Percentiles rank a stretch among this genome's conserved stretches.
These are phyloP conservation scores for Chymomyza procnemis DNA, from an alignment of 2,888 invertebrate species.

Conservation along the genomic window DNA sequence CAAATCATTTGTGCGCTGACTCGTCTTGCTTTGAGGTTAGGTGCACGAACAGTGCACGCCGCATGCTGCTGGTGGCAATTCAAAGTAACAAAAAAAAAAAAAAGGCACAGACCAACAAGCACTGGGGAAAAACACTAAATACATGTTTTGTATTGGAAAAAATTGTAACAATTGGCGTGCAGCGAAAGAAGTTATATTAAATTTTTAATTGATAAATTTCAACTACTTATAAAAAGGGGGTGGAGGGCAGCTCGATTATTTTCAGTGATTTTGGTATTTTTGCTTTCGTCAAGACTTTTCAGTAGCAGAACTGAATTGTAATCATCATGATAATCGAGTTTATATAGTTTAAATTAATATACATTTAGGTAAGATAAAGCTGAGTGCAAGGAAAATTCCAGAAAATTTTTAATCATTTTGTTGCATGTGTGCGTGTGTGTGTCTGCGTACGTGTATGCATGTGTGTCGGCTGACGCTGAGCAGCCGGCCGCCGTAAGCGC, in stretches of 20 bases:
- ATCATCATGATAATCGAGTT: slow-evolving; percentile 74
- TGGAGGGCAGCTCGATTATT: slow-evolving; percentile 51
- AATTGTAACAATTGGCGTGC: slow-evolving; percentile 39
- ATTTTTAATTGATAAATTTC: slow-evolving; percentile 13
- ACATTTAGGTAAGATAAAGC: slow-evolving; percentile 13
- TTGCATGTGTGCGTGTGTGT: slow-evolving; percentile 28
- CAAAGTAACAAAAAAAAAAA: slow-evolving; percentile 38
- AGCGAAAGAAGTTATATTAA: slow-evolving; percentile 32
- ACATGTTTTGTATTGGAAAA: background rate
- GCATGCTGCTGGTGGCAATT: slow-evolving; percentile 47
- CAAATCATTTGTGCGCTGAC: slow-evolving; percentile 11
- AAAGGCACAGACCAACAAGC: background rate
- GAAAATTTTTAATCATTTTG: slow-evolving; percentile 43
- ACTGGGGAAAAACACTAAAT: background rate
- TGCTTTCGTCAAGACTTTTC: slow-evolving; percentile 76
- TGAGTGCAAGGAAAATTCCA: slow-evolving; percentile 59
- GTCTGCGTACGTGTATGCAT: slow-evolving; percentile 8
- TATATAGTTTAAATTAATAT: background rate
- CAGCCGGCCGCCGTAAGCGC: slow-evolving; percentile 57
- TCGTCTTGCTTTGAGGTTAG: slow-evolving; percentile 50
- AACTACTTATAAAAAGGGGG: slow-evolving; percentile 8
- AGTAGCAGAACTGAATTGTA: slow-evolving; percentile 78
- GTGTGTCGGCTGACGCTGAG: slow-evolving; percentile 44
- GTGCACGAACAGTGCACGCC: slow-evolving; percentile 31
- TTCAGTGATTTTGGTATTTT: slow-evolving; percentile 77